Evolutionary conservation across 64 coral and sea anemone genomes (phyloP).

Genomic region (Montipora capricornis): DNA sequence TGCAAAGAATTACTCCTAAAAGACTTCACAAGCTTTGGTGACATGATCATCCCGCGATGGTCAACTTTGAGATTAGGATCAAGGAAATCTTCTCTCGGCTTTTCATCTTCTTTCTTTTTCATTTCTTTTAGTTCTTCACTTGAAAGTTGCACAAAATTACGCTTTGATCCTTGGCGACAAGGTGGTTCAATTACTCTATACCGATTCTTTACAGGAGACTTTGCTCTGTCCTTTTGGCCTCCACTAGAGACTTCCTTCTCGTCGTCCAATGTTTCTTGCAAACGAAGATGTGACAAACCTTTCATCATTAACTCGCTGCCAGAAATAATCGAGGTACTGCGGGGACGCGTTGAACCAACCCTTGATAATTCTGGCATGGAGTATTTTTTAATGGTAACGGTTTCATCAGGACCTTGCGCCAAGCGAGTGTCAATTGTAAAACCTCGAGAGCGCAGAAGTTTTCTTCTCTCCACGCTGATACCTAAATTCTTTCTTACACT

Average conservation of each 20-base stretch:
- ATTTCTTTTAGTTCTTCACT: constrained; percentile 60
- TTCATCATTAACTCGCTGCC: neutral
- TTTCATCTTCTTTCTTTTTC: constrained; percentile 25
- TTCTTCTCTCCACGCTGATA: constrained; percentile 74
- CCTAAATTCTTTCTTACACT: constrained; percentile 48
- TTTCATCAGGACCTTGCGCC: neutral
- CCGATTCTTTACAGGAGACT: constrained; percentile 10
- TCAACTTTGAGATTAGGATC: constrained; percentile 42
- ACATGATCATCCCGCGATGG: constrained; percentile 50
- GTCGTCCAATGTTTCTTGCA: neutral
- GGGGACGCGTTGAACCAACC: neutral
- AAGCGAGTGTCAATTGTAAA: constrained; percentile 15
- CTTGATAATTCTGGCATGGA: neutral
- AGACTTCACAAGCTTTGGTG: neutral
- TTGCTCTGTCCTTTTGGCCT: neutral
- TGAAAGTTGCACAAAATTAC: constrained; percentile 68
- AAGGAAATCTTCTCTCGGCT: constrained; percentile 16
- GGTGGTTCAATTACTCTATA: constrained; percentile 82
- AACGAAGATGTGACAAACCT: neutral
- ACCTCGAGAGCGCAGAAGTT: constrained; percentile 62
- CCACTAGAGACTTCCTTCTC: neutral
- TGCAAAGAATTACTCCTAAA: neutral
- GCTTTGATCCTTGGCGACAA: constrained; percentile 59
- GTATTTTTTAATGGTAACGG: constrained; percentile 14
- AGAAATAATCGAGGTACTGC: neutral